phyloP scores from a whole-genome alignment of 1,140 invertebrate species.

The Brachionus koreanus region DNA sequence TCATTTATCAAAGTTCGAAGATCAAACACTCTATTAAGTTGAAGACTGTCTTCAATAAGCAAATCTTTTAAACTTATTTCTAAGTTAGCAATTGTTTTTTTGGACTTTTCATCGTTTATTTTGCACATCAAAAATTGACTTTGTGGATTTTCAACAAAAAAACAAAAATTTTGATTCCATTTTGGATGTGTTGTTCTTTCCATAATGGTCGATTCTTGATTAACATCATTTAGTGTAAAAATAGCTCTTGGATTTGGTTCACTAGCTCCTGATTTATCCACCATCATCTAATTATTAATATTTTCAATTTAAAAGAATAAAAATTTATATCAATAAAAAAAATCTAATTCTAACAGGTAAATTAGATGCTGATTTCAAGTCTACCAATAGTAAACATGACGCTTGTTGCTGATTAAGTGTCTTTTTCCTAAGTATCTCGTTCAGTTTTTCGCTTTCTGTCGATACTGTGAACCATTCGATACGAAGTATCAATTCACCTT shows the following conservation, averaged over 20 bases:
- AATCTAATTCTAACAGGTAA: constrained; percentile 70
- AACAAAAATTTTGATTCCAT: constrained; percentile 74
- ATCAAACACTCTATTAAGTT: neutral
- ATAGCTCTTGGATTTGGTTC: constrained; percentile 56
- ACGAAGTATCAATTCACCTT: constrained; percentile 80
- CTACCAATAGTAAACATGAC: constrained; percentile 69
- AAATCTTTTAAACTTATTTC: neutral
- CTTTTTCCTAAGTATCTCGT: constrained; percentile 50
- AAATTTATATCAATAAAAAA: constrained; percentile 18
- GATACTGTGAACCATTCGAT: constrained; percentile 79
- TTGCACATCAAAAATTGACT: constrained; percentile 67
- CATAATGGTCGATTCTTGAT: constrained; percentile 49
- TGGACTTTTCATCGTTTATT: constrained; percentile 18
- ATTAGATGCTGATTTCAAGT: constrained; percentile 81
- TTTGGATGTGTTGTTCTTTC: constrained; percentile 61
- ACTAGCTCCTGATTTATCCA: constrained; percentile 45
- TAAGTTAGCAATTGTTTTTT: neutral
- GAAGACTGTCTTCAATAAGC: neutral
- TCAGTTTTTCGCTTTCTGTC: constrained; percentile 60
- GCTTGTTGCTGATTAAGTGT: constrained; percentile 31
- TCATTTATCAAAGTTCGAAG: neutral
- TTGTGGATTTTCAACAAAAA: constrained; percentile 81
- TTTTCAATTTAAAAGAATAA: neutral
- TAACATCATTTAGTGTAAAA: constrained; percentile 53
- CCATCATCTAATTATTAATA: neutral